phyloP scores from a whole-genome alignment of 2,888 invertebrate genomes.

The Tenthredo notha region DNA sequence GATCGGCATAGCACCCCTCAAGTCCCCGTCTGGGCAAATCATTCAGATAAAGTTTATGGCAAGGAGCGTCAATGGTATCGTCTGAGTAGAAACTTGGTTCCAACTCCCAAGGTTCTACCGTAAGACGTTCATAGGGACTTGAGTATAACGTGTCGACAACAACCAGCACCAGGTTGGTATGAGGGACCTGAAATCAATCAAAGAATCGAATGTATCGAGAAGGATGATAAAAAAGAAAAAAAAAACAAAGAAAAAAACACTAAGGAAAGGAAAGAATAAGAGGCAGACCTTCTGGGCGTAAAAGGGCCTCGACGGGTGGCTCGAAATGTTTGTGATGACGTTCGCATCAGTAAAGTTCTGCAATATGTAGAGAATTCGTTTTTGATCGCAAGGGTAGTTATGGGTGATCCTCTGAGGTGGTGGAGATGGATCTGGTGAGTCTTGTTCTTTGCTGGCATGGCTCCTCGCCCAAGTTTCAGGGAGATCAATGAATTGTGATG shows the following conservation, averaged over 20 bases:
- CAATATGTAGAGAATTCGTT: slow-evolving; percentile 85
- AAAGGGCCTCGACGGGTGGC: slow-evolving; percentile 82
- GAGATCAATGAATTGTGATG: slow-evolving; percentile 70
- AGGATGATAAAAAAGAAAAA: no score
- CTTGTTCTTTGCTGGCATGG: slow-evolving; percentile 73
- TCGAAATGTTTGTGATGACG: slow-evolving; percentile 75
- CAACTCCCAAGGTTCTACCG: slow-evolving; percentile 80
- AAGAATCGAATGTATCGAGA: no score
- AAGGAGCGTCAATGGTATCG: slow-evolving; percentile 81
- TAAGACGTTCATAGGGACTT: slow-evolving; percentile 79
- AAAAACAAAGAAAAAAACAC: no score
- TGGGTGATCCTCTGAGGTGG: slow-evolving; percentile 65
- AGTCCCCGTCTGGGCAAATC: slow-evolving; percentile 84
- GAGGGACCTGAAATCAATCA: slow-evolving; percentile 80
- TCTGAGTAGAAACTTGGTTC: slow-evolving; percentile 76
- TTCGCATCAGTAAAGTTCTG: slow-evolving; percentile 79
- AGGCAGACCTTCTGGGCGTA: slow-evolving; percentile 83
- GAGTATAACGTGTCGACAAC: slow-evolving; percentile 83
- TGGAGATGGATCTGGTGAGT: slow-evolving; percentile 73
- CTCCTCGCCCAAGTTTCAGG: slow-evolving; percentile 68
- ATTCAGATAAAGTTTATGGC: slow-evolving; percentile 88
- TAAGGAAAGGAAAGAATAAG: neutral
- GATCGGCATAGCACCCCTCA: slow-evolving; percentile 88
- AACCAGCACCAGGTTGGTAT: slow-evolving; percentile 89
- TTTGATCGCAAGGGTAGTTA: slow-evolving; percentile 86